Evolutionary conservation across 2,888 invertebrate species (phyloP), one percentile per base, ranked within the genome.

Genomic region (Melolontha melolontha): DNA sequence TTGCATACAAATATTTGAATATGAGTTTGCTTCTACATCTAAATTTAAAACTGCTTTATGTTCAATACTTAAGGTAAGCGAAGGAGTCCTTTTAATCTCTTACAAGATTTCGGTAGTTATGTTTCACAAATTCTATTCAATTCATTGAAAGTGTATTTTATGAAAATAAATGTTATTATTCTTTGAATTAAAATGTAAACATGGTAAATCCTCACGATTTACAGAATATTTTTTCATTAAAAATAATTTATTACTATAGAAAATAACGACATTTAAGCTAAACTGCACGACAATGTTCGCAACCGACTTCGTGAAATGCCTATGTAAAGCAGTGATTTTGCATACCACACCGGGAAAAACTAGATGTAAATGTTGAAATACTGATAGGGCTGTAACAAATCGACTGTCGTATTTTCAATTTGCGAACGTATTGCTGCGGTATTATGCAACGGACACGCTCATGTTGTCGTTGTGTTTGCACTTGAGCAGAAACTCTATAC

Each of bases 251-350:
- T 47, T 47, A 39, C 59, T 47, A 39, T 62, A 47, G 59, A 47
- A 55, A 66, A 66, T 66, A 59, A 57, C 66, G 51, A 59, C 34
- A 27, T 57, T 59, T 57, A 39, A 40, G 39, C 17, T 22, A 39
- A 42, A 39, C 50, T 57, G 50, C 66, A 66, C 66, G 66, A 50
- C 41, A 29, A 49, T 44, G 57, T 66, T 40, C 34, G 59, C 50
- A 59, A 40, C 14, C 50, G 55, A n/a, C 57, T 17, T 66, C 66
- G 66, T 66, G 66, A 66, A 66, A 66, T 57, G 59, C 59, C 57
- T 66, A 66, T 66, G 66, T 66, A 59, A 66, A 66, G 22, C 57
- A 59, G 50, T 22, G 59, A 66, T 66, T 66, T 66, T 59, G 54
- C 66, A 66, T 57, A 66, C 27, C 57, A 34, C 47, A 14, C 27